phyloP scores from a whole-genome alignment of 1,140 invertebrate species.

The Bradysia coprophila region DNA sequence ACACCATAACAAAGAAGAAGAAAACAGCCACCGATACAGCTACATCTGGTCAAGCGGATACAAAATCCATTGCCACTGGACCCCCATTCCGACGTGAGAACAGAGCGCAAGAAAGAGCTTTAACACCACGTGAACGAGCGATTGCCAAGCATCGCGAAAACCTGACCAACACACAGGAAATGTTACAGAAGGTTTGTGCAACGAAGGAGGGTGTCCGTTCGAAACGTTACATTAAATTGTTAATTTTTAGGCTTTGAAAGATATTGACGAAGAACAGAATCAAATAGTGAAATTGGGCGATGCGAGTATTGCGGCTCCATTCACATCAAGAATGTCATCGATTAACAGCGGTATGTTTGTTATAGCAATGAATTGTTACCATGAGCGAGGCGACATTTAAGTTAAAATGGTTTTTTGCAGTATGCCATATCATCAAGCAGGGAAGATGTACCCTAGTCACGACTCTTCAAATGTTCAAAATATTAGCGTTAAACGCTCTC shows the following conservation, averaged over 20 bases:
- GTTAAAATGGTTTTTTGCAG: conserved; percentile 48
- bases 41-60: conserved; percentile 7
- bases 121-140: conserved; percentile 19
- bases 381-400: neutral
- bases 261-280: conserved; percentile 80
- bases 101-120: conserved; percentile 3
- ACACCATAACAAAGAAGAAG: conserved; percentile 41
- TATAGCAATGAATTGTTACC: neutral
- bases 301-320: conserved; percentile 97
- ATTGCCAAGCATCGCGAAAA: conserved; percentile 18
- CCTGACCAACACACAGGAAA: conserved; percentile 20
- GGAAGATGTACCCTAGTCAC: conserved; percentile 97
- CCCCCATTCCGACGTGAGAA: neutral
- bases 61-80: conserved; percentile 11
- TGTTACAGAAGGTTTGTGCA: conserved; percentile 31
- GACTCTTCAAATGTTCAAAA: conserved; percentile 99
- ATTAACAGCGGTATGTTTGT: conserved; percentile 80
- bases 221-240: neutral
- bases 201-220: conserved; percentile 20
- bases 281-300: conserved; percentile 90
- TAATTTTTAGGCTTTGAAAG: conserved; percentile 36
- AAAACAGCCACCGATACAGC: conserved; percentile 17
- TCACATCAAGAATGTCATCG: conserved; percentile 93
- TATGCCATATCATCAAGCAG: conserved; percentile 98
- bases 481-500: conserved; percentile 94